Base-by-base conservation (phyloP, 2,888 invertebrate genomes). In the Yponomeuta evonymella region DNA sequence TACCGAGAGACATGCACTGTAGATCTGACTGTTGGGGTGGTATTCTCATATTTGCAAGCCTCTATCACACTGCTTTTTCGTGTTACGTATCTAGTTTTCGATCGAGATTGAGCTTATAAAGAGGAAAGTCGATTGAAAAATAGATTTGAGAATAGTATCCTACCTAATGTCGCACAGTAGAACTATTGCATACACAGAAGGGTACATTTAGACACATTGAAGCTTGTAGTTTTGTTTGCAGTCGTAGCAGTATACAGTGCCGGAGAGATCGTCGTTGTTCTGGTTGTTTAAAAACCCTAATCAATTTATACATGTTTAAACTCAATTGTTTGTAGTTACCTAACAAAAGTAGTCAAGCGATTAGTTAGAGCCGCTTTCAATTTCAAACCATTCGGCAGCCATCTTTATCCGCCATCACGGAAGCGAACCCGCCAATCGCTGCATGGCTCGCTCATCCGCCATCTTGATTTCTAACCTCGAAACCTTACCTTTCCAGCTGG, bases 401-500 rank as follows among this genome's bases (percentile, higher is more conserved):
- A 58, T 58, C 8, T 58, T 58, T 58, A 58, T 15, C 51, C 51
- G 51, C 51, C 51, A 58, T 15, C 51, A 12, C 15, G 15, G 15
- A 58, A 58, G 1, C 6, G 2, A 43, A 43, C 43, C 43, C 43
- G 43, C 43, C 43, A 58, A 58, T 15, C 51, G 51, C 51, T 15
- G 51, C 51, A 12, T 15, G 15, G 15, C 15, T 43, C 15, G 51
- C 5, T 58, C 12, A 58, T 15, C 15, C 51, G 15, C 51, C 51
- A 58, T 58, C 4, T 58, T 58, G 15, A 58, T 58, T 43, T 43
- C 43, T 43, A 43, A 43, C 43, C 43, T 43, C 43, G 43, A 8
- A 43, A 43, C 43, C 43, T 43, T 43, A 43, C 6, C 43, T 43
- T 43, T 29, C 2, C 93, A 97, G 97, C 93, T 97, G 86, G 96